Evolutionary conservation across 2,113 vertebrate genomes (phyloP), one percentile per base, ranked within the genome.

Genomic region (Sciurus niger): DNA sequence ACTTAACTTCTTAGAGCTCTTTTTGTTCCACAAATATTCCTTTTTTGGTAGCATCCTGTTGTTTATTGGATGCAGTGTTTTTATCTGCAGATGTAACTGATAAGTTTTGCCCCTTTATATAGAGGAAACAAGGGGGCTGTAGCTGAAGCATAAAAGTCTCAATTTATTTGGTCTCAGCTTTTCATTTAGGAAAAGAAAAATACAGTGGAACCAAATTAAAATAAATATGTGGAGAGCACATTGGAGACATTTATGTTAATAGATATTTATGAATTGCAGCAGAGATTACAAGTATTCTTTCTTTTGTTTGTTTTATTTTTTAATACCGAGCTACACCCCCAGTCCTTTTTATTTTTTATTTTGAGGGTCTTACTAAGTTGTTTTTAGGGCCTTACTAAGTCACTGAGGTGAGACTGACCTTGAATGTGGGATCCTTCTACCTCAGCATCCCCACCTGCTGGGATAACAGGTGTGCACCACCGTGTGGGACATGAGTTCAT

Each of bases 1-100:
- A 73, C 82, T 79, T 92, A 77, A 53, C 74, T 76, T 93, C 25
- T 30, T 67, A 67, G 25, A 32, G 14, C 40, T 84, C 43, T 94
- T 65, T 86, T 55, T n/a, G 20, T 90, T 68, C 37, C 76, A 30
- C 13, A 77, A 68, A 90, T 84, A 22, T 37, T 90, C 32, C 9
- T 68, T 58, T 90, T 93, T 94, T 58, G n/a, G 34, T 18, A 84
- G 86, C 55, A 90, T 67, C 30, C 30, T 70, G 2, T 89, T 94
- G 32, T 80, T 82, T 90, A 76, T 84, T 43, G 30, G n/a, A n/a
- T 76, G 7, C n/a, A 73, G 22, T 60, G 37, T 84, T 58, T 51
- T 94, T 74, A 76, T 53, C 53, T 63, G 10, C 48, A 37, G 60
- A 32, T 72, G 6, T 80, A 80, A 60, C 53, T 70, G 63, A 10